Evolutionary conservation across 1,140 invertebrate genomes (phyloP).

Genomic region (Drosophila asahinai): DNA sequence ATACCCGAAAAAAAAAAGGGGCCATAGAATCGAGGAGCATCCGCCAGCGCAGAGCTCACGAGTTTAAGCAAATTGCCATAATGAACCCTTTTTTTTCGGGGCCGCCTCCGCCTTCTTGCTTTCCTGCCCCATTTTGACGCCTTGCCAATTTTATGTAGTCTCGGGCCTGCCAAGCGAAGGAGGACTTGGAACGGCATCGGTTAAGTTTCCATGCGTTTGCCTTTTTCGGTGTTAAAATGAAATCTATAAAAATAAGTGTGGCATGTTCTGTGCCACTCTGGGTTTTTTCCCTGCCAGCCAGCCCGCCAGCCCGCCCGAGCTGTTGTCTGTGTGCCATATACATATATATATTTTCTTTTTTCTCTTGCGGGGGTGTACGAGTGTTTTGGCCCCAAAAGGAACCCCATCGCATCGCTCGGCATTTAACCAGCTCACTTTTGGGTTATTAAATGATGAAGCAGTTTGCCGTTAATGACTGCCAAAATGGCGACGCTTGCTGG

Average conservation of each 20-base stretch:
- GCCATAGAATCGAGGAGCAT: conserved; percentile 19
- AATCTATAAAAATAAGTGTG: conserved; percentile 84
- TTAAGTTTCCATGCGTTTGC: conserved; percentile 78
- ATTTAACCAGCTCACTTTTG: conserved; percentile 84
- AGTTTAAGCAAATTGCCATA: conserved; percentile 84
- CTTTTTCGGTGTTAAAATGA: conserved; percentile 84
- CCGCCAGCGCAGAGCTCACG: conserved; percentile 37
- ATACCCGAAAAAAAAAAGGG: conserved; percentile 27
- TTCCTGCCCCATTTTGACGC: conserved; percentile 65
- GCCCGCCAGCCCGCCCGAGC: conserved; percentile 27
- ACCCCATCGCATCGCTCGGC: conserved; percentile 60
- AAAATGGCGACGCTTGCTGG: conserved; percentile 71
- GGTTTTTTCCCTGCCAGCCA: conserved; percentile 20
- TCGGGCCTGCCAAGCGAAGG: conserved; percentile 70
- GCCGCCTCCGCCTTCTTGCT: conserved; percentile 38
- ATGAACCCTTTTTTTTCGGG: conserved; percentile 77
- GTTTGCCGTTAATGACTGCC: conserved; percentile 83
- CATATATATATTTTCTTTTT: conserved; percentile 2
- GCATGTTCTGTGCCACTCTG: conserved; percentile 77
- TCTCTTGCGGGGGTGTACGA: conserved; percentile 21
- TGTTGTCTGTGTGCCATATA: conserved; percentile 56
- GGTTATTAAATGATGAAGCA: conserved; percentile 84
- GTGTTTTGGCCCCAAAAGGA: conserved; percentile 46
- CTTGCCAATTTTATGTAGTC: conserved; percentile 82
- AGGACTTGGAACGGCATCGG: conserved; percentile 29